Conservation (phyloP, 1,140 invertebrate genomes). For the Drosophila mayri region DNA sequence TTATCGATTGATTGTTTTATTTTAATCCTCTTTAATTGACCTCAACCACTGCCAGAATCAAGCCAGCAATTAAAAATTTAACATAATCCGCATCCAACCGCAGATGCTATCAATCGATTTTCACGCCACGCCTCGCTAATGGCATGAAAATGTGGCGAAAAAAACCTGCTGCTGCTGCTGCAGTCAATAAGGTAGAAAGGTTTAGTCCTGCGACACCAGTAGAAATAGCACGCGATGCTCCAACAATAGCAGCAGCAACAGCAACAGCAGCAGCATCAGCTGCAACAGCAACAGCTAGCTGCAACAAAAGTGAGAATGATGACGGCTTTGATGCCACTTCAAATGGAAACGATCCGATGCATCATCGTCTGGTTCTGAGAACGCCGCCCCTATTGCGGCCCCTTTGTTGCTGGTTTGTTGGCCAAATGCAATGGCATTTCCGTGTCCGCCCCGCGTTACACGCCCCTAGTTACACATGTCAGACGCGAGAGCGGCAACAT, state of each 20-base stretch:
- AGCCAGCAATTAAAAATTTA: constrained; percentile 32
- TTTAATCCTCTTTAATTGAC: constrained; percentile 15
- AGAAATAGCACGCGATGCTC: constrained; percentile 9
- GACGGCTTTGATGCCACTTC: constrained; percentile 67
- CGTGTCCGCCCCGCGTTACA: constrained; percentile 19
- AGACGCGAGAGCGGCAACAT: constrained; percentile 20
- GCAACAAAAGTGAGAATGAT: constrained; percentile 42
- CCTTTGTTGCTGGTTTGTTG: constrained; percentile 51
- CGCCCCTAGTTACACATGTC: constrained; percentile 40
- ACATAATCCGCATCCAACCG: constrained; percentile 26
- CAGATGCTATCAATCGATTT: constrained; percentile 57
- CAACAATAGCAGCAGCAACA: constrained; percentile 4
- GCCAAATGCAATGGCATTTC: constrained; percentile 39
- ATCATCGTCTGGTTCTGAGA: constrained; percentile 42
- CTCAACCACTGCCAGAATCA: constrained; percentile 21
- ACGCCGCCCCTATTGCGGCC: constrained; percentile 14
- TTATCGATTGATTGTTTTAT: constrained; percentile 29
- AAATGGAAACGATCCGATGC: constrained; percentile 66
- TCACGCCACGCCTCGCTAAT: constrained; percentile 41
- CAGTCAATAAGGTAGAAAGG: constrained; percentile 44
- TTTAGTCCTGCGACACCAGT: constrained; percentile 30
- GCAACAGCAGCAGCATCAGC: neutral
- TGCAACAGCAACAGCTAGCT: constrained; percentile 7
- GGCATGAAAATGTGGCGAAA: constrained; percentile 44
- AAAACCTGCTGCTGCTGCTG: constrained; percentile 5